Percentiles rank a stretch among this genome's conserved stretches.
phyloP scores from a whole-genome alignment of 2,888 invertebrate genomes.

The Nymphalis c-album region DNA sequence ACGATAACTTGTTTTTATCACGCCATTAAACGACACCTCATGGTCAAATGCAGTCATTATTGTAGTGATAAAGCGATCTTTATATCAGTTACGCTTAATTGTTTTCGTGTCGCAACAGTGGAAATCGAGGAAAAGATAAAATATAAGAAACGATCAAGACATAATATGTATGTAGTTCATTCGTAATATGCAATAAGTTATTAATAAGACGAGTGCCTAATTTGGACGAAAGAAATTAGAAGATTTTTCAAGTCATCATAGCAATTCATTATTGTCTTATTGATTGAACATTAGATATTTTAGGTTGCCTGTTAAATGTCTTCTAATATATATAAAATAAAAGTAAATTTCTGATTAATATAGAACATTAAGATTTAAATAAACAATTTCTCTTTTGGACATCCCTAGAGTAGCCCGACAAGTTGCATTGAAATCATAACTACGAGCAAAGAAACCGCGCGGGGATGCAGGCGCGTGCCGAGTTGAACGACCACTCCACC shows the following conservation, averaged over 20 bases:
- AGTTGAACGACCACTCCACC: constrained; percentile 77
- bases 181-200: background rate
- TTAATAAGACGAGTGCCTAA: background rate
- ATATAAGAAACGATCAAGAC: background rate
- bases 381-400: constrained; percentile 7
- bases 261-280: too few relatives aligned
- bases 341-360: too few relatives aligned
- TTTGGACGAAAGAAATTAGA: background rate
- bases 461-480: constrained; percentile 75
- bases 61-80: constrained; percentile 21
- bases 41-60: constrained; percentile 33
- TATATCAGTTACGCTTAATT: constrained; percentile 19
- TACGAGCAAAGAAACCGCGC: constrained; percentile 44
- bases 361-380: background rate
- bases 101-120: constrained; percentile 18
- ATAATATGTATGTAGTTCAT: background rate
- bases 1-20: constrained; percentile 37
- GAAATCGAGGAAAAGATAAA: constrained; percentile 6
- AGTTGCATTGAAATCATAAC: constrained; percentile 17
- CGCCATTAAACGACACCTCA: constrained; percentile 36
- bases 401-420: constrained; percentile 8
- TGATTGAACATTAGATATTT: too few relatives aligned
- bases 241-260: background rate
- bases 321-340: too few relatives aligned
- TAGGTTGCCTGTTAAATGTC: too few relatives aligned